A percentile compares a stretch with the other conserved stretches of the same genome.
Conservation (phyloP, 2,113 vertebrate genomes). For the Microtus ochrogaster region DNA sequence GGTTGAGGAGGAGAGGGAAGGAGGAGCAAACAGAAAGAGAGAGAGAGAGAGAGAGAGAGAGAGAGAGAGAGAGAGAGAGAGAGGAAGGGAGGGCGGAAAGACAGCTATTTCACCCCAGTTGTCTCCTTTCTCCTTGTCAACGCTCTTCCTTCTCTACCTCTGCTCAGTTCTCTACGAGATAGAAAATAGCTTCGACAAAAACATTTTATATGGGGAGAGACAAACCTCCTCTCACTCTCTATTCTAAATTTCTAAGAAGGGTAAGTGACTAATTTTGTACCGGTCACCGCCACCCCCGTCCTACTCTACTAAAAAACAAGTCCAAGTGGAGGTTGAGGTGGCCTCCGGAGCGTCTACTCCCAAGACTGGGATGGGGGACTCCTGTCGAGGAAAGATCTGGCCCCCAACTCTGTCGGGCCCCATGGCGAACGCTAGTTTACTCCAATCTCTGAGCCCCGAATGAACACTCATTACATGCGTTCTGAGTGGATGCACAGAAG, state of each 20-base stretch:
- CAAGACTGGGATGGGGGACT: too few relatives aligned
- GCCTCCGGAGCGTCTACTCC: neutral
- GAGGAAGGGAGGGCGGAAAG: too few relatives aligned
- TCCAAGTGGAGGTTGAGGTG: neutral
- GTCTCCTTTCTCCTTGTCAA: neutral
- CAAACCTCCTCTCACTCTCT: neutral
- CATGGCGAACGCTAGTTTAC: accelerated
- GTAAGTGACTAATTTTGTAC: neutral
- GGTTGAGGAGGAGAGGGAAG: neutral
- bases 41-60: accelerated
- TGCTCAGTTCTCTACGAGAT: neutral
- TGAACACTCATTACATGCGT: neutral
- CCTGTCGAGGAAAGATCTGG: too few relatives aligned
- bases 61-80: too few relatives aligned
- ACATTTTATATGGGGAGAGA: neutral
- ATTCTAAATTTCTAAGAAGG: neutral
- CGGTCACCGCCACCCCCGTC: too few relatives aligned
- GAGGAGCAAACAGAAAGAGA: neutral
- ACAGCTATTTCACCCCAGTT: neutral
- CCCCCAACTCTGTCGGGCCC: neutral
- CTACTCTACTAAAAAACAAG: neutral
- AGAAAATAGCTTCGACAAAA: neutral
- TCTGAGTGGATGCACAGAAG: neutral
- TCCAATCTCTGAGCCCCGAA: neutral
- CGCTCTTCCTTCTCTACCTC: neutral